A percentile compares a stretch with the other conserved stretches of the same genome.
Conservation (phyloP, 2,797 vertebrate genomes). For the Gallirallus australis region DNA sequence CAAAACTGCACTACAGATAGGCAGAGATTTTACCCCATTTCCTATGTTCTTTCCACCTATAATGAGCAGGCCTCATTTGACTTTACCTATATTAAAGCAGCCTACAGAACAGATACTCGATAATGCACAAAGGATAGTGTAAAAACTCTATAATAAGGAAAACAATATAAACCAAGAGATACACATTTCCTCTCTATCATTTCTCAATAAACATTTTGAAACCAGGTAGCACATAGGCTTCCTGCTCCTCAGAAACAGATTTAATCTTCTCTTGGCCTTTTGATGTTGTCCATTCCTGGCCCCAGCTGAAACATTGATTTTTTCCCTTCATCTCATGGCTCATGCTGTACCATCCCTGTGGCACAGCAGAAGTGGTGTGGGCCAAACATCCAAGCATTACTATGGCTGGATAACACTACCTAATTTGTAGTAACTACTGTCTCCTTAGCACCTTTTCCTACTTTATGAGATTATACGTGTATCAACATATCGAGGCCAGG, state of each 20-base stretch:
- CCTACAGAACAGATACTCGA: neutral
- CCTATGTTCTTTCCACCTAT: neutral
- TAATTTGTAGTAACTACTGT: neutral
- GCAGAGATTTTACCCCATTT: neutral
- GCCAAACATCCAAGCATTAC: fast-evolving
- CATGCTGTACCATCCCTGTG: neutral
- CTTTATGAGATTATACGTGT: neutral
- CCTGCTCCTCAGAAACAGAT: neutral
- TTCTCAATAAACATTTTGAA: neutral
- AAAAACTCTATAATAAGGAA: neutral
- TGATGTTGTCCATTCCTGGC: neutral
- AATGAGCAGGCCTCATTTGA: neutral
- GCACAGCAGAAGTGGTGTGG: neutral
- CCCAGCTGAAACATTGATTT: neutral
- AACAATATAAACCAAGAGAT: neutral
- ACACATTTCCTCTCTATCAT: neutral
- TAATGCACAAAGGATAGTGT: neutral
- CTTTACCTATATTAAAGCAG: neutral
- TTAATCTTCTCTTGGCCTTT: neutral
- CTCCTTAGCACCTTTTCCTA: neutral
- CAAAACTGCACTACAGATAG: neutral
- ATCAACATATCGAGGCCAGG: neutral
- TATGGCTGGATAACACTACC: neutral
- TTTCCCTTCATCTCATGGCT: neutral
- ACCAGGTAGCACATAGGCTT: neutral